These are phyloP conservation scores for Nyctibius grandis DNA, from an alignment of 2,797 vertebrate genomes.

Conservation along the genomic window DNA sequence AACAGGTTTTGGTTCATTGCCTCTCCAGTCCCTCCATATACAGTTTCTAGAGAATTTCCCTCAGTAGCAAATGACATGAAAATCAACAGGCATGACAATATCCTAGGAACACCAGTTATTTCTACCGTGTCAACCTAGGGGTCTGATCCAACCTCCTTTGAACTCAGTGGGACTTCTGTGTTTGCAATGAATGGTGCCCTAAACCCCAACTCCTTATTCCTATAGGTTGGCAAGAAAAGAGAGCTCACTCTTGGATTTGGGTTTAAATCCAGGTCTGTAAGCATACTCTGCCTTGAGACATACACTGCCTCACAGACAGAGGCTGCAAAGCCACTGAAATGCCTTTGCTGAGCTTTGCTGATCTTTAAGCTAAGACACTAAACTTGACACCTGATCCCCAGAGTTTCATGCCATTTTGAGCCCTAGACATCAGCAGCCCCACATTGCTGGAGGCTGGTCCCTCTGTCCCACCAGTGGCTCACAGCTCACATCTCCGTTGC, in stretches of 20 bases:
- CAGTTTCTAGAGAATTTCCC: neutral
- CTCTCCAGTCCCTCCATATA: neutral
- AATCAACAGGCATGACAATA: neutral
- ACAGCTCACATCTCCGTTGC: neutral
- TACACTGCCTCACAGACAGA: neutral
- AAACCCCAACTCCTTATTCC: neutral
- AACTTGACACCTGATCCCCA: neutral
- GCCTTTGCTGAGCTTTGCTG: neutral
- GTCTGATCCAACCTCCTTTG: neutral
- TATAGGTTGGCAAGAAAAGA: neutral
- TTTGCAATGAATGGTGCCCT: neutral
- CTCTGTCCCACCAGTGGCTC: neutral
- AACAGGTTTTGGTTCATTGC: neutral
- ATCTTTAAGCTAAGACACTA: neutral
- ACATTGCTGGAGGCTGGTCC: neutral
- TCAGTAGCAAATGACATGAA: neutral
- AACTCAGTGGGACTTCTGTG: neutral
- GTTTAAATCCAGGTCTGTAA: neutral
- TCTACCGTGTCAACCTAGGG: neutral
- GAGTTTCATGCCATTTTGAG: neutral
- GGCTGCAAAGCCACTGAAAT: neutral
- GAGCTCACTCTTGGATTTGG: neutral
- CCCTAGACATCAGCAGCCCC: neutral
- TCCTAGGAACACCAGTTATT: neutral
- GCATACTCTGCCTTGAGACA: neutral